Evolutionary conservation across 2,113 vertebrate genomes (phyloP).

Genomic region (Dipodomys stephensi): DNA sequence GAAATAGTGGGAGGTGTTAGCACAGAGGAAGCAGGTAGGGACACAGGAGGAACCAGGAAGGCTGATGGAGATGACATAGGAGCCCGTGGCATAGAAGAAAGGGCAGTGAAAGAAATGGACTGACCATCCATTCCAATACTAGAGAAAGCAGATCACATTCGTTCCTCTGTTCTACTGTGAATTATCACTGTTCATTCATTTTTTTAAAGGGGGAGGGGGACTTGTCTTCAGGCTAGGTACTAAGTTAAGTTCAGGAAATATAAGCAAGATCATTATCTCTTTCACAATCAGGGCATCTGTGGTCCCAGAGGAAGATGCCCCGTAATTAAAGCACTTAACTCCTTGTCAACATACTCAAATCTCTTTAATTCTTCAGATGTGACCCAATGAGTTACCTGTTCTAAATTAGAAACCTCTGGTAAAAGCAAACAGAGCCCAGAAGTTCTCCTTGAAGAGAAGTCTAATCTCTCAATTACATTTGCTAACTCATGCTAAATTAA

Average conservation of each 20-base stretch:
- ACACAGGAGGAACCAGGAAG: rapidly evolving
- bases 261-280: slow-evolving; percentile 37
- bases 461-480: slow-evolving; percentile 77
- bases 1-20: not conserved
- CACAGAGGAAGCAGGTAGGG: not conserved
- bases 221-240: not conserved
- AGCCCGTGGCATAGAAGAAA: not conserved
- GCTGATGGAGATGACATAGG: rapidly evolving
- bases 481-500: slow-evolving; percentile 79
- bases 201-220: no score
- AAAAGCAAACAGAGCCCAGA: slow-evolving; percentile 61
- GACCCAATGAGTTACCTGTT: slow-evolving; percentile 57
- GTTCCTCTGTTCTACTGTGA: not conserved
- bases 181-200: not conserved
- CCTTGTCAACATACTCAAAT: slow-evolving; percentile 58
- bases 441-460: slow-evolving; percentile 70
- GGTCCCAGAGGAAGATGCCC: slow-evolving; percentile 34
- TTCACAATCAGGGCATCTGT: slow-evolving; percentile 61
- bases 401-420: slow-evolving; percentile 75
- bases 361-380: slow-evolving; percentile 71
- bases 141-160: not conserved
- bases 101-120: not conserved
- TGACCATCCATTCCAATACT: not conserved
- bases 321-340: slow-evolving; percentile 68
- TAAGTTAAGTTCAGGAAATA: not conserved